Base-by-base conservation (phyloP, 2,888 invertebrate genomes). In the Morpho helenor region DNA sequence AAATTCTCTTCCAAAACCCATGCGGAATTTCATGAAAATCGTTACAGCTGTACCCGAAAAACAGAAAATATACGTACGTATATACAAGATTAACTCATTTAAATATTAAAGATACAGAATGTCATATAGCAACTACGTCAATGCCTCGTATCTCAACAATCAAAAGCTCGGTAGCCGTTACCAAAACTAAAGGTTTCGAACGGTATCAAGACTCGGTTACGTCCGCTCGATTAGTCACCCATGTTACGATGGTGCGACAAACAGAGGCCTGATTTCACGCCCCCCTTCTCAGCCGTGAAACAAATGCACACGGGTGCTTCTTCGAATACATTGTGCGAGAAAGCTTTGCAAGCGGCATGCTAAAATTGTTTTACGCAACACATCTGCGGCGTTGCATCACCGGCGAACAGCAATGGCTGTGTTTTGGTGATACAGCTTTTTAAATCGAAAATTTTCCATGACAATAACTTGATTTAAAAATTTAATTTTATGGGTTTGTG, bases 361-460 rank as follows among this genome's bases (percentile, higher is more conserved):
- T 86, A 87, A 87, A 82, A 80, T 80, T 79, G 68, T 73, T 73
- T 81, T 87, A 82, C 87, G 86, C 84, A 89, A 88, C 73, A 63
- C 68, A 68, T 71, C 67, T 73, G 73, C 66, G 68, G 64, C 58
- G 72, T 88, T 87, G 79, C 85, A 67, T 82, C 80, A 83, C 56
- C n/a, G 68, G 70, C 73, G 73, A 42, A 42, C 43, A 47, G 23
- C 48, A 42, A 48, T 6, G 42, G 48, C 47, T 54, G 42, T 42
- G 42, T 54, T 48, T 54, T 31, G 47, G 43, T 8, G 31, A 48
- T 48, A 10, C 23, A 2, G n/a, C 46, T 53, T 40, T 40, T 39
- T 9, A 52, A 10, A 40, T 6, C 8, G 6, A 40, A n/a, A 9
- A 44, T 40, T 8, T 40, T 10, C 9, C 3, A 22, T 23, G 50